Conservation (phyloP, 1,140 invertebrate genomes). For the Sitodiplosis mosellana region DNA sequence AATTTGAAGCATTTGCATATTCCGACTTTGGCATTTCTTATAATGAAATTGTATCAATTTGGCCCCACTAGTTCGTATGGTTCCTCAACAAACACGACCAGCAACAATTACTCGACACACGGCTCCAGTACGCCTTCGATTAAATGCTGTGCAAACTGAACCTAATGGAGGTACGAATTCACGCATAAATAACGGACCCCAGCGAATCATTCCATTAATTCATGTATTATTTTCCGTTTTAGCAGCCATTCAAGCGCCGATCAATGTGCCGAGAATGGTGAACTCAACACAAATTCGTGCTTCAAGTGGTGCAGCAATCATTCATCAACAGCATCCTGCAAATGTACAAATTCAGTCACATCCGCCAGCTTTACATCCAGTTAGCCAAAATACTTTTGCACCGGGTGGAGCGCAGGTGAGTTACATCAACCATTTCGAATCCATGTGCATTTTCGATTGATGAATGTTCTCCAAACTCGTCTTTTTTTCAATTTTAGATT, state of each 20-base stretch:
- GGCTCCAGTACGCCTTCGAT: conserved; percentile 17
- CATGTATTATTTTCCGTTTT: no score
- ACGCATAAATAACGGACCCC: no score
- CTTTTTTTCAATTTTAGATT: conserved; percentile 12
- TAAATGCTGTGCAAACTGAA: neutral
- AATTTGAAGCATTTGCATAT: conserved; percentile 4
- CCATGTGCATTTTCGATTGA: neutral
- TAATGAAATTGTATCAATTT: no score
- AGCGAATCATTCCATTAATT: no score
- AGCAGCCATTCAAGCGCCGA: neutral
- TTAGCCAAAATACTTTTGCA: conserved; percentile 8
- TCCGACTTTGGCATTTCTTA: no score
- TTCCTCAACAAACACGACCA: conserved; percentile 28
- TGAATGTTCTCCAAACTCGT: neutral
- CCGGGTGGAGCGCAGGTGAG: conserved; percentile 2
- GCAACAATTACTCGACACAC: conserved; percentile 26
- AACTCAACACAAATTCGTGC: conserved; percentile 3
- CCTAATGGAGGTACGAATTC: conserved; percentile 1
- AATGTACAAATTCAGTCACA: conserved; percentile 10
- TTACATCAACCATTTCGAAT: neutral
- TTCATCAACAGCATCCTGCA: conserved; percentile 22
- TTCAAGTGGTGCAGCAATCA: conserved; percentile 17
- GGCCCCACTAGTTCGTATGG: conserved; percentile 31
- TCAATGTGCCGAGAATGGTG: conserved; percentile 16
- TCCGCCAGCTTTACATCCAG: conserved; percentile 24